Evolutionary conservation across 2,888 invertebrate genomes (phyloP).

Genomic region (Brassicogethes aeneus): DNA sequence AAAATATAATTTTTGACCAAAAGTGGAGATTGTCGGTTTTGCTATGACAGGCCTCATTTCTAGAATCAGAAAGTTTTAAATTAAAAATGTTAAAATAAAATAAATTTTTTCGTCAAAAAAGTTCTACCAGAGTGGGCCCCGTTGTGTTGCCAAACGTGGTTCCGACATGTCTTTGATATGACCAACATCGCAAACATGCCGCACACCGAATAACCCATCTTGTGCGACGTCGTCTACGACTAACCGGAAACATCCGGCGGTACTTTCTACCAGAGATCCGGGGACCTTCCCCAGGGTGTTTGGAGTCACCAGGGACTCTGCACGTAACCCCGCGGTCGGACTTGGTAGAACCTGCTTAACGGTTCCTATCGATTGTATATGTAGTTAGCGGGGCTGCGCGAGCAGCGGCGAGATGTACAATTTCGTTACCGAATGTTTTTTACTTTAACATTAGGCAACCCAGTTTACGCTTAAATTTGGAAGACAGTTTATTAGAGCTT

Average conservation of each 20-base stretch:
- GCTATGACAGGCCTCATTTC: background rate
- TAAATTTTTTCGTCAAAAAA: too few species aligned
- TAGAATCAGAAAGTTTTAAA: background rate
- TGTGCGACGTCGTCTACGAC: constrained; percentile 31
- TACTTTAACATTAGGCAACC: too few species aligned
- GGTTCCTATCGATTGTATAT: constrained; percentile 8
- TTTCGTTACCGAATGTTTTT: too few species aligned
- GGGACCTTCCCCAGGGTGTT: constrained; percentile 45
- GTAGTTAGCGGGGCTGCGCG: constrained; percentile 9
- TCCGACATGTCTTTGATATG: constrained; percentile 34
- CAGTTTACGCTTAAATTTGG: too few species aligned
- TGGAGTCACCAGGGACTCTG: constrained; percentile 38
- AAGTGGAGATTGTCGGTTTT: too few species aligned
- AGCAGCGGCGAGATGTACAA: constrained; percentile 14
- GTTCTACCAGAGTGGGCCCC: constrained; percentile 36
- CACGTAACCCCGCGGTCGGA: constrained; percentile 39
- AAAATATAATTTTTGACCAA: too few species aligned
- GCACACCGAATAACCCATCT: constrained; percentile 29
- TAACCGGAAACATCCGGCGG: constrained; percentile 37
- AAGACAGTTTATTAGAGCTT: too few species aligned
- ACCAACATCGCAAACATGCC: constrained; percentile 32
- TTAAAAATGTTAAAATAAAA: background rate
- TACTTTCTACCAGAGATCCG: constrained; percentile 46
- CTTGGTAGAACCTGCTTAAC: constrained; percentile 31
- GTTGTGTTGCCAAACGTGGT: constrained; percentile 30